Evolutionary conservation across 30 jellyfish, hydroid and myxozoan genomes (phyloP).

Genomic region (Aurelia sp.): DNA sequence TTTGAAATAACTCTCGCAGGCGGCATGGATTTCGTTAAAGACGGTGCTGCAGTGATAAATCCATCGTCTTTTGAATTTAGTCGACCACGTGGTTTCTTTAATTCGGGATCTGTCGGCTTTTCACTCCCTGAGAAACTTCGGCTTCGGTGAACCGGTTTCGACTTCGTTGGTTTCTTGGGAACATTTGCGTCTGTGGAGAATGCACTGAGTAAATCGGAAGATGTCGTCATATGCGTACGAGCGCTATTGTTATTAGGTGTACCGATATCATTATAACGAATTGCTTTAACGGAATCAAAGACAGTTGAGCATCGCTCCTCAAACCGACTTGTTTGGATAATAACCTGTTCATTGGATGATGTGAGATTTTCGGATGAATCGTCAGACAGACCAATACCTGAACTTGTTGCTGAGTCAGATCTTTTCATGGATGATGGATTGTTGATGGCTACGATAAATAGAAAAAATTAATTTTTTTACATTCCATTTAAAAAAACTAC

Average conservation of each 20-base stretch:
- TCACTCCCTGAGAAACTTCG: slow-evolving; percentile 77
- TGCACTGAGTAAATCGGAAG: slow-evolving; percentile 65
- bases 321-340: slow-evolving; percentile 82
- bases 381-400: slow-evolving; percentile 78
- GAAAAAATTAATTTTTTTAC: no score
- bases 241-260: slow-evolving; percentile 44
- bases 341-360: slow-evolving; percentile 68
- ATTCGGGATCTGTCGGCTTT: slow-evolving; percentile 47
- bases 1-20: slow-evolving; percentile 58
- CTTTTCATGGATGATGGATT: slow-evolving; percentile 32
- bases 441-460: no score
- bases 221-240: slow-evolving; percentile 72
- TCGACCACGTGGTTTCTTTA: slow-evolving; percentile 37
- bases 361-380: slow-evolving; percentile 67
- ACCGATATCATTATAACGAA: slow-evolving; percentile 67
- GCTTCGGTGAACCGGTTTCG: slow-evolving; percentile 70
- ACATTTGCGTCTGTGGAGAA: slow-evolving; percentile 39
- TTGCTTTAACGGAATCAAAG: slow-evolving; percentile 77
- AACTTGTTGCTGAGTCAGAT: slow-evolving; percentile 71
- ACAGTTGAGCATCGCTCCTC: slow-evolving; percentile 72
- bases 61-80: slow-evolving; percentile 69
- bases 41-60: slow-evolving; percentile 65
- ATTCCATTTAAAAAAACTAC: no score
- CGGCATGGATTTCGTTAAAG: slow-evolving; percentile 69
- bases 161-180: slow-evolving; percentile 19